Conservation (phyloP, 1,140 invertebrate species). For the Drosophila santomea region DNA sequence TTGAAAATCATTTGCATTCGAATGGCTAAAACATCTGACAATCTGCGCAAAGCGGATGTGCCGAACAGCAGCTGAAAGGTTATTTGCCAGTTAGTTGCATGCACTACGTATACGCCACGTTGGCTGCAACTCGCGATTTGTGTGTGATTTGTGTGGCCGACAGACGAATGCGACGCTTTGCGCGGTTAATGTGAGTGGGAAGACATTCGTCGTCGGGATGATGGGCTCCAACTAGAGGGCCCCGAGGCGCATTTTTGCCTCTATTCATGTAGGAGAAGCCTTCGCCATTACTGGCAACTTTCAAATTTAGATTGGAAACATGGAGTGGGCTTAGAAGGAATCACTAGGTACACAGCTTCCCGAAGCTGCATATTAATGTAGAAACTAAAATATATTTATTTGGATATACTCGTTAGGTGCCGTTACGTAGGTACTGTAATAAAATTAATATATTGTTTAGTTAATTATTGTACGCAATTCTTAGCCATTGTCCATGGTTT, state of each 20-base stretch:
- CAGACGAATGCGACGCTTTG: conserved; percentile 24
- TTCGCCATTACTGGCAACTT: conserved; percentile 46
- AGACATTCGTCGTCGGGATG: conserved; percentile 49
- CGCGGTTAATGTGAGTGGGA: conserved; percentile 60
- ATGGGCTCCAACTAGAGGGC: conserved; percentile 44
- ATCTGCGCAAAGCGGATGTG: conserved; percentile 67
- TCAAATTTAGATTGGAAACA: conserved; percentile 48
- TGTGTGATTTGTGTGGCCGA: conserved; percentile 16
- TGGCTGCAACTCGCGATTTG: conserved; percentile 11
- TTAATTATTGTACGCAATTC: conserved; percentile 2
- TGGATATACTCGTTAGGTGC: too few species aligned
- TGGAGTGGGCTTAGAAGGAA: conserved; percentile 25
- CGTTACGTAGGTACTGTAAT: too few species aligned
- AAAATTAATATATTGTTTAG: too few species aligned
- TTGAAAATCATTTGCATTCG: conserved; percentile 76
- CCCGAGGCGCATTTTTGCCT: conserved; percentile 25
- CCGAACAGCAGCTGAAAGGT: conserved; percentile 39
- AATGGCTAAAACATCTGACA: conserved; percentile 50
- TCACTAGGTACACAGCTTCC: not conserved
- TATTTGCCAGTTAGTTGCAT: conserved; percentile 41
- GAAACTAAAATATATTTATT: too few species aligned
- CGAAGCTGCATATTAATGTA: too few species aligned
- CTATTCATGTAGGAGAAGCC: conserved; percentile 26
- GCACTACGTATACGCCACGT: conserved; percentile 68
- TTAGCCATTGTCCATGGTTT: conserved; percentile 54